Evolutionary conservation across 2,113 vertebrate genomes (phyloP).

Genomic region (Eubucco bourcierii): DNA sequence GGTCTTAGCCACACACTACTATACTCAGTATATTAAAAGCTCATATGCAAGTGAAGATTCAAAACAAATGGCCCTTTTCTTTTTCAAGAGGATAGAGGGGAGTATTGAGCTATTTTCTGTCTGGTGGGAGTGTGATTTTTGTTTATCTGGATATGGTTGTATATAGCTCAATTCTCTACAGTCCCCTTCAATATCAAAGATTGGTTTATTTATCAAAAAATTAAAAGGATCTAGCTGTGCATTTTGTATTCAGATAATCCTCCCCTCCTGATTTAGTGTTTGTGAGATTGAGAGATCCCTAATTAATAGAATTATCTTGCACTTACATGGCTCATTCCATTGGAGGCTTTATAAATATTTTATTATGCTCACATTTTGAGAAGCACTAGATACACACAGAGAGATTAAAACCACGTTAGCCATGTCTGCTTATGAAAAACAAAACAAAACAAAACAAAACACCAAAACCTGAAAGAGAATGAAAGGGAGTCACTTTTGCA

Average conservation of each 20-base stretch:
- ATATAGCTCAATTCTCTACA: constrained; percentile 32
- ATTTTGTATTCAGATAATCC: constrained; percentile 39
- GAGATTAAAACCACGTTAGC: neutral
- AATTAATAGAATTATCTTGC: constrained; percentile 64
- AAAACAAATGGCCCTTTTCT: constrained; percentile 4
- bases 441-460: neutral
- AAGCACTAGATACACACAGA: neutral
- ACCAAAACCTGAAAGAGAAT: neutral
- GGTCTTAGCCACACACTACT: neutral
- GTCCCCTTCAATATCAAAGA: constrained; percentile 27
- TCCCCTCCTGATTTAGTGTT: neutral
- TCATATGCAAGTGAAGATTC: constrained; percentile 11
- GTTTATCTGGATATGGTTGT: constrained; percentile 26
- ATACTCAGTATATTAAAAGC: neutral
- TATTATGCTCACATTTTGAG: constrained; percentile 47
- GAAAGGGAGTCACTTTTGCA: neutral
- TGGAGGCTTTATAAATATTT: constrained; percentile 49
- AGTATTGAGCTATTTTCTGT: constrained; percentile 24
- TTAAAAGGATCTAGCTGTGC: constrained; percentile 52
- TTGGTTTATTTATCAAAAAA: constrained; percentile 56
- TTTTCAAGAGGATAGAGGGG: constrained; percentile 20
- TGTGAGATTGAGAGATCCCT: constrained; percentile 46
- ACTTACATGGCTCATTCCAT: constrained; percentile 48
- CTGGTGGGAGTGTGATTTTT: constrained; percentile 17
- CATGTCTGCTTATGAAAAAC: neutral